phyloP scores from a whole-genome alignment of 2,113 vertebrate genomes.

The Ceuthmochares aereus region DNA sequence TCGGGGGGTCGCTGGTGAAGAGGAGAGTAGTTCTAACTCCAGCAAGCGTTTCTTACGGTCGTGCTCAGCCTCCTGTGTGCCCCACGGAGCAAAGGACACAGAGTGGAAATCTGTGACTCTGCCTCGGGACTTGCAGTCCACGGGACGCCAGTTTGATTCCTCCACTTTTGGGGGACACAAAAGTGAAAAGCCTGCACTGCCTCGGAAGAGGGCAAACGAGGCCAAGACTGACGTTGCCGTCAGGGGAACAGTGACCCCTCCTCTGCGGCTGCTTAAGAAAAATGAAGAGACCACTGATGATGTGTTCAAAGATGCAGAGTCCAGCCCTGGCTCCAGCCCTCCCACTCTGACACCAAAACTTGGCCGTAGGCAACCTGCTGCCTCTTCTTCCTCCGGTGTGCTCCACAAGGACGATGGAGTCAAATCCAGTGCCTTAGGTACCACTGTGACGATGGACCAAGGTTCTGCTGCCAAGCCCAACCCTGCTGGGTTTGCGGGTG shows the following conservation, averaged over 20 bases:
- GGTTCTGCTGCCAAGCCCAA: conserved; percentile 70
- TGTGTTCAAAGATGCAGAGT: conserved; percentile 84
- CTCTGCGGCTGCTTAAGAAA: conserved; percentile 86
- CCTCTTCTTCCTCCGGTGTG: conserved; percentile 12
- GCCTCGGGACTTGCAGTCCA: conserved; percentile 88
- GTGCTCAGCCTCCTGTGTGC: conserved; percentile 88
- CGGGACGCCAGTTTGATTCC: conserved; percentile 85
- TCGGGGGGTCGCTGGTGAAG: conserved; percentile 79
- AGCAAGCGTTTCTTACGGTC: conserved; percentile 91
- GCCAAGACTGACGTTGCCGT: conserved; percentile 77
- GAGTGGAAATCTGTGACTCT: conserved; percentile 93
- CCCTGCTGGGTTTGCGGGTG: conserved; percentile 70
- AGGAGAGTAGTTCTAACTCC: conserved; percentile 82
- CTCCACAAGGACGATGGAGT: conserved; percentile 80
- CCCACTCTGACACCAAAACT: conserved; percentile 88
- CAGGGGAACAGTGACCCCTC: conserved; percentile 86
- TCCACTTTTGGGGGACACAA: conserved; percentile 85
- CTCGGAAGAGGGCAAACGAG: conserved; percentile 87
- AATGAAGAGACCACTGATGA: conserved; percentile 81
- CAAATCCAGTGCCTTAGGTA: conserved; percentile 78
- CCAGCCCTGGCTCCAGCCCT: conserved; percentile 89
- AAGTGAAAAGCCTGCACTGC: conserved; percentile 88
- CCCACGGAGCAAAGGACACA: conserved; percentile 79
- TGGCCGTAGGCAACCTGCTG: conserved; percentile 77
- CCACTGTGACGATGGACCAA: conserved; percentile 39